Evolutionary conservation across 2,113 vertebrate genomes (phyloP).

Genomic region (Poicephalus meyeri): DNA sequence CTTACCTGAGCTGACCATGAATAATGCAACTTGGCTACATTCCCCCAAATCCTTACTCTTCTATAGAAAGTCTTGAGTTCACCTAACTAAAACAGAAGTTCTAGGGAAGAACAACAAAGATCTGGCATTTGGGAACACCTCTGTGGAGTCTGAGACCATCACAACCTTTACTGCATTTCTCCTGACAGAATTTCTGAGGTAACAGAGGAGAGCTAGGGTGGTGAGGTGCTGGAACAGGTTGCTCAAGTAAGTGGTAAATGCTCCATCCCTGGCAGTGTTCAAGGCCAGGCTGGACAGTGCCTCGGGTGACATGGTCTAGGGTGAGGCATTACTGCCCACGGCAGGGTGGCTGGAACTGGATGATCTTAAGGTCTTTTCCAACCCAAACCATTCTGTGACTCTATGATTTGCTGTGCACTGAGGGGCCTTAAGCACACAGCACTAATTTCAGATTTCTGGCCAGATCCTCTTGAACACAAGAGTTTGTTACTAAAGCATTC

Average conservation of each 20-base stretch:
- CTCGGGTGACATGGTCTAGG: not conserved
- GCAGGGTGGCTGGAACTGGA: not conserved
- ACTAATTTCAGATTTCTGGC: not conserved
- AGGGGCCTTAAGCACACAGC: not conserved
- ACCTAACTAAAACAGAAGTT: not conserved
- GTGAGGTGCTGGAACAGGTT: not conserved
- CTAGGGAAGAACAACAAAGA: not conserved
- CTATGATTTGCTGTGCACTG: fast-evolving
- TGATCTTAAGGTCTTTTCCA: not conserved
- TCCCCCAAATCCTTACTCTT: not conserved
- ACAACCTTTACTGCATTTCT: not conserved
- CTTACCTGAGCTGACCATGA: not conserved
- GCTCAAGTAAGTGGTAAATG: not conserved
- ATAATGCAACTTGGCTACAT: not conserved
- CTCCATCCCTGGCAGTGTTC: not conserved
- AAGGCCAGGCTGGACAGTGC: not conserved
- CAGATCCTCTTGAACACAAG: not conserved
- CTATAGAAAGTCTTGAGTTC: not conserved
- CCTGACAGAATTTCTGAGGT: not conserved
- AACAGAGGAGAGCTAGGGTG: not conserved
- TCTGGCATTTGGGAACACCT: not conserved
- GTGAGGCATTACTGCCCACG: no score
- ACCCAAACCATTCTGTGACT: not conserved
- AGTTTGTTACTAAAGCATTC: not conserved
- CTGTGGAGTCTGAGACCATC: fast-evolving